phyloP scores from a whole-genome alignment of 2,797 vertebrate genomes.

The Saxicola maurus region DNA sequence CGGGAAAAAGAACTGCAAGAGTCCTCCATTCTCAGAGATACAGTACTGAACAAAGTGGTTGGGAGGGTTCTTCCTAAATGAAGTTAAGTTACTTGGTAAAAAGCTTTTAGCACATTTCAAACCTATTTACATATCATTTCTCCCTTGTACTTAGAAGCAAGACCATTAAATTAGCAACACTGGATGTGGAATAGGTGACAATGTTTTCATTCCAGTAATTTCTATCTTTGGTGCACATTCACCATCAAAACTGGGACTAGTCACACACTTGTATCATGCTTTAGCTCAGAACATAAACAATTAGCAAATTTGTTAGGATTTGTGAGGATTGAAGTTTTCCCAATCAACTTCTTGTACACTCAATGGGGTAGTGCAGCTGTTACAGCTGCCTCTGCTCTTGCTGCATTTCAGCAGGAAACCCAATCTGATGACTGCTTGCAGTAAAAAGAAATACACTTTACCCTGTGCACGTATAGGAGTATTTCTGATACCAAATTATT shows the following conservation, averaged over 20 bases:
- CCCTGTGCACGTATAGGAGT: not conserved
- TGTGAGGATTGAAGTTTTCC: not conserved
- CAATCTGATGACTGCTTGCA: not conserved
- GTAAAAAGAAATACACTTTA: not conserved
- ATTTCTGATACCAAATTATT: not conserved
- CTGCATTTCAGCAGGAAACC: conserved; percentile 2
- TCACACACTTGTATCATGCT: not conserved
- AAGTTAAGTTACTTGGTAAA: not conserved
- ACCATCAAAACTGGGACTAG: not conserved
- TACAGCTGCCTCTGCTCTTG: not conserved
- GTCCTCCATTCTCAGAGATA: not conserved
- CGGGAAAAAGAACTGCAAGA: not conserved
- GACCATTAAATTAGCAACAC: too few species aligned
- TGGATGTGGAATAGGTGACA: not conserved
- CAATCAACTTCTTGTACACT: not conserved
- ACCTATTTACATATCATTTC: accelerated
- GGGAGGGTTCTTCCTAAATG: not conserved
- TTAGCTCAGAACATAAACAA: not conserved
- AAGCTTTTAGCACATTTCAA: not conserved
- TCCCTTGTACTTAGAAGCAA: not conserved
- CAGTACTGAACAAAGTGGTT: not conserved
- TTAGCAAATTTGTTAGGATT: not conserved
- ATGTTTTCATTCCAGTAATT: not conserved
- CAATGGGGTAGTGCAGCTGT: not conserved
- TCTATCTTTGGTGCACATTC: not conserved